Evolutionary conservation across 2,113 vertebrate species (phyloP).

Genomic region (Lamprotornis superbus): DNA sequence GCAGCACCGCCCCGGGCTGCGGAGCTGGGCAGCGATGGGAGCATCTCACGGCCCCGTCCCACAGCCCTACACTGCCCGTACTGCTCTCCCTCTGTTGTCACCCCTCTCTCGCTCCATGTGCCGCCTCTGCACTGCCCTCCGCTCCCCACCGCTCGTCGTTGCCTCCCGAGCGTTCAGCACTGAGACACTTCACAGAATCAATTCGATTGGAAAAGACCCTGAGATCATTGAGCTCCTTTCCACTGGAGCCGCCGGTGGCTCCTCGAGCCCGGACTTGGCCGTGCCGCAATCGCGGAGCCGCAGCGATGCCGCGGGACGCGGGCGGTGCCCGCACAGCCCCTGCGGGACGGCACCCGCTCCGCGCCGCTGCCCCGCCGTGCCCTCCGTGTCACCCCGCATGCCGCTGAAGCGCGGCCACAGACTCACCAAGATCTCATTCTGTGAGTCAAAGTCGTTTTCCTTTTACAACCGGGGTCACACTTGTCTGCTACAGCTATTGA

Average conservation of each 20-base stretch:
- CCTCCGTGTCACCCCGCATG: rapidly evolving
- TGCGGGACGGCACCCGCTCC: not conserved
- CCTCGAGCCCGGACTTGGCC: not conserved
- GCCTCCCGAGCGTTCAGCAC: not conserved
- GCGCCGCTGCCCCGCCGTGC: not conserved
- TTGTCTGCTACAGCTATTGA: rapidly evolving
- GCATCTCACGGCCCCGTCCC: rapidly evolving
- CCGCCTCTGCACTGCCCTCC: not conserved
- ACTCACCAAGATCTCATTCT: rapidly evolving
- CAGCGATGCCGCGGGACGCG: not conserved
- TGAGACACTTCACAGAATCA: not conserved
- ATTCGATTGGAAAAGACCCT: not conserved
- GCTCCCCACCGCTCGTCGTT: not conserved
- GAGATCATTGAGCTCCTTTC: not conserved
- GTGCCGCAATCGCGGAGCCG: not conserved
- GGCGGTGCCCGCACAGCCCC: not conserved
- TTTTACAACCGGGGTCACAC: rapidly evolving
- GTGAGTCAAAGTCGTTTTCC: not conserved
- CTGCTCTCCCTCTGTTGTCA: not conserved
- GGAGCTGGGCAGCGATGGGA: rapidly evolving
- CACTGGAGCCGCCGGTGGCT: not conserved
- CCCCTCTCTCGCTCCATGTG: too few species aligned
- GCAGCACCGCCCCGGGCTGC: not conserved
- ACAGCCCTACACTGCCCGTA: rapidly evolving
- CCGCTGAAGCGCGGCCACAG: rapidly evolving